Percentiles rank a stretch among this genome's conserved stretches.
phyloP scores from a whole-genome alignment of 2,888 invertebrate species.

The Scaptomyza caliginosa region DNA sequence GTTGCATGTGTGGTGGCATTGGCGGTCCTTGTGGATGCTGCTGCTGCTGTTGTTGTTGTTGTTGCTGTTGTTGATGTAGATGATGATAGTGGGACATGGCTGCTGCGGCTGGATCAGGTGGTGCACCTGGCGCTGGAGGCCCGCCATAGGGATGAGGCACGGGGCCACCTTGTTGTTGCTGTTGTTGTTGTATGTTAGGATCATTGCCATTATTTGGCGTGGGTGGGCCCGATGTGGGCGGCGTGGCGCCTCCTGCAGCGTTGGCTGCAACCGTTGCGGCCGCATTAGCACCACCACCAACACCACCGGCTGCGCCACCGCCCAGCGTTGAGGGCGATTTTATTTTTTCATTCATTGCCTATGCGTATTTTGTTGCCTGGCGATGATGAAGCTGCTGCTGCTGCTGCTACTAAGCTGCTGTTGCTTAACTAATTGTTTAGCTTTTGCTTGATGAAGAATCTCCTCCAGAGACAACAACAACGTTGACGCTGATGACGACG shows the following conservation, averaged over 20 bases:
- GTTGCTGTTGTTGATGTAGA: constrained; percentile 79
- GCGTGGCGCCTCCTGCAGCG: constrained; percentile 61
- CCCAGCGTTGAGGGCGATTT: constrained; percentile 83
- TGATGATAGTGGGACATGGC: constrained; percentile 82
- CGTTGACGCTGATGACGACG: constrained; percentile 67
- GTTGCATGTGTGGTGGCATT: constrained; percentile 74
- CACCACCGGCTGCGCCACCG: constrained; percentile 53
- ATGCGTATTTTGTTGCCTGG: constrained; percentile 51
- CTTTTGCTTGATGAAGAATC: constrained; percentile 58
- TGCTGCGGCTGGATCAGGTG: constrained; percentile 68
- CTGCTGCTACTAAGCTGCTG: constrained; percentile 25
- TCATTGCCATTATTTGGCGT: constrained; percentile 81
- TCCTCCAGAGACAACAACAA: constrained; percentile 62
- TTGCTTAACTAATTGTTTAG: constrained; percentile 64
- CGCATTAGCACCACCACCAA: constrained; percentile 30
- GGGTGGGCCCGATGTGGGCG: constrained; percentile 73
- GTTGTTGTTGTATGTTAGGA: constrained; percentile 59
- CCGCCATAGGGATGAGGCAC: constrained; percentile 79
- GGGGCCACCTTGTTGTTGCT: constrained; percentile 29
- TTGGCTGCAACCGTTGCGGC: constrained; percentile 46
- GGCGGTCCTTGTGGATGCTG: constrained; percentile 74
- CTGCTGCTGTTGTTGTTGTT: constrained; percentile 78
- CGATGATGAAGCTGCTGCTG: background rate
- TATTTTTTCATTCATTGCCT: constrained; percentile 82
- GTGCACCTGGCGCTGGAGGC: constrained; percentile 71